Base-by-base conservation (phyloP, 1,140 invertebrate species). In the Orius insidiosus region DNA sequence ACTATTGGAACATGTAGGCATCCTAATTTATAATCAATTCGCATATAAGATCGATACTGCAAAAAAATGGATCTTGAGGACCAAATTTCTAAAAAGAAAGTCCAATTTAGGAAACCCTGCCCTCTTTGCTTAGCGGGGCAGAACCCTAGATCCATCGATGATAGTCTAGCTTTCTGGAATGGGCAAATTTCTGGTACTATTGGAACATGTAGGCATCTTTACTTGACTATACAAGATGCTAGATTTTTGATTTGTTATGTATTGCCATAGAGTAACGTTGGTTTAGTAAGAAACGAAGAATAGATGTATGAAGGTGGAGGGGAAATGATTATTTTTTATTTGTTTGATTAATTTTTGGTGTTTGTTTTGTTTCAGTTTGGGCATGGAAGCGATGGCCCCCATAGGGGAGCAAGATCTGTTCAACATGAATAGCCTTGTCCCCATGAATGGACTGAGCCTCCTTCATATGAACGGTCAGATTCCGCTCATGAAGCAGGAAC, bases 371-470 rank as follows among this genome's bases (percentile, higher is more conserved):
- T 53, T n/a, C 48, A 57, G 56, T 48, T 54, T 57, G 53, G 56
- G 56, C 44, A 52, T 57, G 54, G 56, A 57, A 39, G 51, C 49
- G 34, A 52, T 57, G 50, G 54, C 53, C 32, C 52, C 55, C 14
- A 31, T 57, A 16, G 53, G 53, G 14, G 56, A 57, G 30, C 54
- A 55, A 45, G 54, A 55, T 9, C 52, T 55, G 3, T 54, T 48
- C 48, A 51, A 53, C 39, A 52, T 55, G 9, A 55, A 53, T 40
- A 49, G 54, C 15, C 40, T 55, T 42, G 10, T 55, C n/a, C 51
- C 48, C 0, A 14, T 48, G 9, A 50, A 50, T 24, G 50, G 50
- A 7, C 37, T 53, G 3, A 49, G 52, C 14, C 50, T 57, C 11
- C 48, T 53, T 3, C 50, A 52, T 11, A 53, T 53, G 51, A 55